Evolutionary conservation across 2,113 vertebrate species (phyloP), one percentile per base, ranked within the genome.

Genomic region (Pionites leucogaster): DNA sequence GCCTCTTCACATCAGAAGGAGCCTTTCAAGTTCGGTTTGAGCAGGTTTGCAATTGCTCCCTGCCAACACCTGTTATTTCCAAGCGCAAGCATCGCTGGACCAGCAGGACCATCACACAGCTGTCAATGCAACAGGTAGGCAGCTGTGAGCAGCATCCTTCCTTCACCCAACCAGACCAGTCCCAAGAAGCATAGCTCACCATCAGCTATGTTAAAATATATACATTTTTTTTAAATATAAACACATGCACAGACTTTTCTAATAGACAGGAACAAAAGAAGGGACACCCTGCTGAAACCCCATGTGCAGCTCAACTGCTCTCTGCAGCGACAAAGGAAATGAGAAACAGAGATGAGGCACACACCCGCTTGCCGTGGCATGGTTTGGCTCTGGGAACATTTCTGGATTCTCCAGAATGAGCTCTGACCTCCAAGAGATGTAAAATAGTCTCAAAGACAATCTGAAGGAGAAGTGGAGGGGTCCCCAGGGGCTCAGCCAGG

Each of bases 301-400:
- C 25, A 53, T 57, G 91, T 82, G 81, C 83, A 84, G 83, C 83
- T 84, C 88, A 84, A 62, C 47, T 52, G 92, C 88, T 93, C 60
- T 90, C 70, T 39, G 25, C 64, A 69, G 95, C 0, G 0, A 44
- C 0, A 23, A 63, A 96, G 90, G 92, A 93, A 97, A 96, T 88
- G 79, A 95, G 92, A 88, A 94, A 80, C 95, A 97, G 93, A 93
- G 83, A 60, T 6, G 52, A 76, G 29, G 65, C 72, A 78, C 76
- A 41, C 72, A 75, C 69, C 35, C 44, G 0, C 70, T n/a, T 9
- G 2, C 59, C 7, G 0, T 2, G n/a, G 68, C 2, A 3, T 74
- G 85, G 86, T 78, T 64, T 86, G 86, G 76, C 86, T 92, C 76
- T 81, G 76, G 68, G 33, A 93, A 82, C 0, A 0, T 52, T 92